A percentile compares a stretch with the other conserved stretches of the same genome.
phyloP scores from a whole-genome alignment of 2,888 invertebrate species.

The Cerastis rubricosa region DNA sequence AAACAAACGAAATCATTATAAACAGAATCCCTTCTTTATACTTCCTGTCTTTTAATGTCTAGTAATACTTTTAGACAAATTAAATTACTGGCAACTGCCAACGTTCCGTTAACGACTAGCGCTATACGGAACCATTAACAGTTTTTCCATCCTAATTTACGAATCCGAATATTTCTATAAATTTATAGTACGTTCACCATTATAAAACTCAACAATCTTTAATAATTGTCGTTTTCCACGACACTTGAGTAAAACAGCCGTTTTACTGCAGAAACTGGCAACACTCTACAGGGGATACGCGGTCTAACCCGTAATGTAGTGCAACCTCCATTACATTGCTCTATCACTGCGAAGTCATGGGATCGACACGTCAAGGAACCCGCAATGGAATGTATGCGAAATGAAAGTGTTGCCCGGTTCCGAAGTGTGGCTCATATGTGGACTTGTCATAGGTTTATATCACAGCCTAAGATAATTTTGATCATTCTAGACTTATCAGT shows the following conservation, averaged over 20 bases:
- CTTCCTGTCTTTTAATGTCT: slow-evolving; percentile 12
- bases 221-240: slow-evolving; percentile 10
- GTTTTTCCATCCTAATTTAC: background rate
- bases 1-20: slow-evolving; percentile 18
- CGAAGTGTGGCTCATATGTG: slow-evolving; percentile 13
- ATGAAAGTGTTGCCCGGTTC: slow-evolving; percentile 32
- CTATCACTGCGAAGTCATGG: slow-evolving; percentile 46
- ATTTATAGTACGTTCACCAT: background rate
- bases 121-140: background rate
- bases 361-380: slow-evolving; percentile 35
- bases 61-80: background rate
- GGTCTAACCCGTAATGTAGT: slow-evolving; percentile 16
- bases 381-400: slow-evolving; percentile 58
- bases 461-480: slow-evolving; percentile 66
- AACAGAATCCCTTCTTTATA: slow-evolving; percentile 10
- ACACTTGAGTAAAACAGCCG: slow-evolving; percentile 17
- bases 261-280: slow-evolving; percentile 29
- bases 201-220: slow-evolving; percentile 14
- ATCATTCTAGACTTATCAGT: slow-evolving; percentile 49
- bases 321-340: slow-evolving; percentile 27
- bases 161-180: slow-evolving; percentile 5
- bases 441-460: slow-evolving; percentile 59
- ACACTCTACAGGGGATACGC: slow-evolving; percentile 34
- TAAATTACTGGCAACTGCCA: background rate
- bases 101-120: background rate